A percentile compares a stretch with the other conserved stretches of the same genome.
Conservation (phyloP, 2,888 invertebrate genomes). For the Cacoxenus indagator region DNA sequence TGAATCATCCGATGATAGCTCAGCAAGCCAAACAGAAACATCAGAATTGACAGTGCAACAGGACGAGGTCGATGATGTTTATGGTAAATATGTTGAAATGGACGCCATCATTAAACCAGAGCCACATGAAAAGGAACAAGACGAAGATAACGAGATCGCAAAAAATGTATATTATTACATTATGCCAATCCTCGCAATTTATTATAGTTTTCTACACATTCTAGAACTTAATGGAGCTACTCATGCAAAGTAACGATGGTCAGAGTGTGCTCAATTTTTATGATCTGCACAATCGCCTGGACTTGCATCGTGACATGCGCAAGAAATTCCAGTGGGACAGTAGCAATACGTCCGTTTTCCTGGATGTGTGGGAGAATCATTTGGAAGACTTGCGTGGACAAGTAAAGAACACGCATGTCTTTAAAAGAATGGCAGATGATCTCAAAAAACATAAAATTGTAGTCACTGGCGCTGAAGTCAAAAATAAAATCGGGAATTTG, state of each 20-base stretch:
- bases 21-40: not conserved
- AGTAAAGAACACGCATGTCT: not conserved
- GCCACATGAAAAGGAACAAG: not conserved
- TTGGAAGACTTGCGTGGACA: too few relatives aligned
- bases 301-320: not conserved
- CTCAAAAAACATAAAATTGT: not conserved
- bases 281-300: conserved; percentile 5
- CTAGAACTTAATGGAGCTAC: not conserved
- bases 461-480: not conserved
- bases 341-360: too few relatives aligned
- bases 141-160: not conserved
- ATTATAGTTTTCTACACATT: not conserved
- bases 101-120: conserved; percentile 9
- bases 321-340: too few relatives aligned
- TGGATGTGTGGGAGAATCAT: too few relatives aligned
- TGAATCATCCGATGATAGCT: not conserved
- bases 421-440: not conserved
- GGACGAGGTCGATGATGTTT: not conserved
- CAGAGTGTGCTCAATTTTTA: not conserved
- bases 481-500: not conserved
- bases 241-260: not conserved
- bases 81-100: conserved; percentile 14
- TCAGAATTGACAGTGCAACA: too few relatives aligned
- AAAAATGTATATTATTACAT: not conserved
- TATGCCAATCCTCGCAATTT: not conserved